Conservation (phyloP, 2,797 vertebrate species). For the Sebastolobus alascanus region DNA sequence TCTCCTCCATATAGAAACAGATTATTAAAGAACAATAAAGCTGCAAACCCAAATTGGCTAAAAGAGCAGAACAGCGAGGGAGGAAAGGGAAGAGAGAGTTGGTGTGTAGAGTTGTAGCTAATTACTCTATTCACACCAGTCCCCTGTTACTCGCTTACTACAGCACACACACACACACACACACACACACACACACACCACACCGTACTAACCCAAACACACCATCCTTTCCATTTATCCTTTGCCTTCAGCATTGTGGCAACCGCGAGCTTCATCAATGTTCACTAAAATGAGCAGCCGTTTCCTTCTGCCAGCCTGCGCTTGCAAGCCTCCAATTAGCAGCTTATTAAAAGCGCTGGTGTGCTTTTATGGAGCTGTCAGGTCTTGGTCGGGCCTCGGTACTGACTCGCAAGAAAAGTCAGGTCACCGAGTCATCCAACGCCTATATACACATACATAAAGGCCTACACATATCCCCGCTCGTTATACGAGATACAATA, state of each 20-base stretch:
- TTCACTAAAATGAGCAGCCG: slow-evolving; percentile 35
- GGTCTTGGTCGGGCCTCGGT: not conserved
- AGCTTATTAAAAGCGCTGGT: slow-evolving; percentile 49
- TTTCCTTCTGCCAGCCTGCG: slow-evolving; percentile 35
- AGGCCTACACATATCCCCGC: not conserved
- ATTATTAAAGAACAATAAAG: slow-evolving; percentile 6
- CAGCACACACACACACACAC: not conserved
- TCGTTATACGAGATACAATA: not conserved
- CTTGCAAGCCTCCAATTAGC: slow-evolving; percentile 55
- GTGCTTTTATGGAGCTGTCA: slow-evolving; percentile 32
- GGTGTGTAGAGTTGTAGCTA: slow-evolving; percentile 35
- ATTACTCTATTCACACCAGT: slow-evolving; percentile 53
- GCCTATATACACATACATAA: not conserved
- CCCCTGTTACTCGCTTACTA: slow-evolving; percentile 3
- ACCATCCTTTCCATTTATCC: slow-evolving; percentile 14
- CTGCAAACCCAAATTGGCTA: slow-evolving; percentile 17
- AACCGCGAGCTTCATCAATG: slow-evolving; percentile 27
- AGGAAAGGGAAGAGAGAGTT: not conserved
- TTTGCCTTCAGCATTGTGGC: slow-evolving; percentile 39
- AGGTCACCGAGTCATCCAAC: slow-evolving; percentile 10
- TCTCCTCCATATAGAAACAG: not conserved
- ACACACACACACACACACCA: not conserved
- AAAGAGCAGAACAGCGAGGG: slow-evolving; percentile 1
- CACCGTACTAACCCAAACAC: slow-evolving; percentile 2
- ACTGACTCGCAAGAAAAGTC: slow-evolving; percentile 10